These are phyloP conservation scores for Coracias cyanogaster DNA, from an alignment of 2,797 vertebrate species.

Conservation along the genomic window DNA sequence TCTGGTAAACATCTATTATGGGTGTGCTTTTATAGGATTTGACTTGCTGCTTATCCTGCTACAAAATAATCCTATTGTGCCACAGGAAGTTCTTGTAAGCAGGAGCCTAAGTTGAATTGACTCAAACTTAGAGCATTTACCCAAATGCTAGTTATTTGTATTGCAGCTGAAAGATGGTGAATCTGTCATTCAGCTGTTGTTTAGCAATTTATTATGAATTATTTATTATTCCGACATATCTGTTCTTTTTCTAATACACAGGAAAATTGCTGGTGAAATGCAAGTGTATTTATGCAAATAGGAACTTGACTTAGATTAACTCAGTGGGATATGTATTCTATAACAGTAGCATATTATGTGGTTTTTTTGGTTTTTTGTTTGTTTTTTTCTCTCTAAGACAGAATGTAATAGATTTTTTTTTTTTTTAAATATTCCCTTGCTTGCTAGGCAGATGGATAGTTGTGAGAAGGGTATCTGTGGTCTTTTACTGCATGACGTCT, in stretches of 20 bases:
- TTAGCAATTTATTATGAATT: conserved; percentile 63
- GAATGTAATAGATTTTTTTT: neutral
- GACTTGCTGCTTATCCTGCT: neutral
- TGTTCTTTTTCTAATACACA: conserved; percentile 50
- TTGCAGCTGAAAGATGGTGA: conserved; percentile 38
- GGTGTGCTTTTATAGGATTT: neutral
- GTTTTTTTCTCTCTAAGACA: neutral
- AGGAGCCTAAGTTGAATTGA: neutral
- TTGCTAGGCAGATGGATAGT: neutral
- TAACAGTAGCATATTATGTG: conserved; percentile 39
- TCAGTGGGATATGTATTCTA: conserved; percentile 50
- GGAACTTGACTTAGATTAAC: conserved; percentile 54
- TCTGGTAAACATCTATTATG: neutral
- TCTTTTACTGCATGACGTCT: too few relatives aligned
- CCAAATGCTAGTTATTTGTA: conserved; percentile 44
- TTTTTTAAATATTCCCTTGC: neutral
- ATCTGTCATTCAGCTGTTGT: conserved; percentile 48
- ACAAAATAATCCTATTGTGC: neutral
- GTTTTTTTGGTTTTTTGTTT: neutral
- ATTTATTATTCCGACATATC: conserved; percentile 67
- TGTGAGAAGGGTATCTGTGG: neutral
- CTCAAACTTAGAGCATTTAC: conserved; percentile 28
- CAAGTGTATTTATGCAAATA: conserved; percentile 70
- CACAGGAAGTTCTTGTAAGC: neutral
- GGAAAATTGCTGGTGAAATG: conserved; percentile 60